Evolutionary conservation across 2,113 vertebrate genomes (phyloP).

Genomic region (Pristiophorus japonicus): DNA sequence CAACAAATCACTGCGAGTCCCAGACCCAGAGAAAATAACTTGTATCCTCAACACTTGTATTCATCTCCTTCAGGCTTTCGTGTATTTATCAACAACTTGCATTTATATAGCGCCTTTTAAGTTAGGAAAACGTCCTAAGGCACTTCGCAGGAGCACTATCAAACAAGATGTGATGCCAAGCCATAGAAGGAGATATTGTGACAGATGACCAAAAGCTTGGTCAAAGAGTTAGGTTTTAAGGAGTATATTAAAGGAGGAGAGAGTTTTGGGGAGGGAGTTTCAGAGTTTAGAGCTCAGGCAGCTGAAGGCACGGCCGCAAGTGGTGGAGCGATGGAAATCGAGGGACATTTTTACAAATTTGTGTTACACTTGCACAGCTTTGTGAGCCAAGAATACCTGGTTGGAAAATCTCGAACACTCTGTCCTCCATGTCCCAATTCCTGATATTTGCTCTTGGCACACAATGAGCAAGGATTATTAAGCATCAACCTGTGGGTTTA

Average conservation of each 20-base stretch:
- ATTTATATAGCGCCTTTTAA: not conserved
- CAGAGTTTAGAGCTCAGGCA: not conserved
- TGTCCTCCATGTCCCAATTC: not conserved
- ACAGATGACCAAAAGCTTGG: not conserved
- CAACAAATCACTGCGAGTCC: not conserved
- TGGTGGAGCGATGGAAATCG: not conserved
- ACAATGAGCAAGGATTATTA: not conserved
- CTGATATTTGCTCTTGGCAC: not conserved
- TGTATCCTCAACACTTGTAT: not conserved
- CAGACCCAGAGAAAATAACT: not conserved
- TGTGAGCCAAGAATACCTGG: not conserved
- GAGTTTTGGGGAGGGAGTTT: not conserved
- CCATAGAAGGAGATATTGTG: not conserved
- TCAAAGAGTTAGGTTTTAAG: not conserved
- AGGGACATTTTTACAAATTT: not conserved
- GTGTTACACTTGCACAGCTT: not conserved
- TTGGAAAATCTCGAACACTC: not conserved
- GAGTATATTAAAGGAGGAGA: not conserved
- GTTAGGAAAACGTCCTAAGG: not conserved
- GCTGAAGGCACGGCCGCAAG: not conserved
- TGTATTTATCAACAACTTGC: not conserved
- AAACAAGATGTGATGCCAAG: not conserved
- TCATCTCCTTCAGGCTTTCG: not conserved
- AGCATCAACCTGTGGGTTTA: not conserved
- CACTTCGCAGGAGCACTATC: not conserved